Evolutionary conservation across 2,888 invertebrate genomes (phyloP).

Genomic region (Anaspis maculata): DNA sequence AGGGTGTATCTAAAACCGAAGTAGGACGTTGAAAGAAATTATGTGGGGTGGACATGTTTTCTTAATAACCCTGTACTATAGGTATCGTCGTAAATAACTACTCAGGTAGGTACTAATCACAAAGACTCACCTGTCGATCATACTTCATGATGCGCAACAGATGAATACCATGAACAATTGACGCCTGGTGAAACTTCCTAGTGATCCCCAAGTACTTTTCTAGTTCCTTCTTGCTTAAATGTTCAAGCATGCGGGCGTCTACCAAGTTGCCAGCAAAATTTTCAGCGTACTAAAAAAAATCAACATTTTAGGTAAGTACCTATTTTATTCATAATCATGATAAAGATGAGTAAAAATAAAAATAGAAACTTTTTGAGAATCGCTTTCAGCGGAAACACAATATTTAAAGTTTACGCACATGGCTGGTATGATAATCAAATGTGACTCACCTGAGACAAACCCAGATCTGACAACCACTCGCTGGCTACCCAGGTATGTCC

Average conservation of each 20-base stretch:
- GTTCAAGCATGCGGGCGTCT: conserved; percentile 88
- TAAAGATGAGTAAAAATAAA: too few relatives aligned
- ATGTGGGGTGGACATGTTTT: too few relatives aligned
- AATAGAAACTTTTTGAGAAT: too few relatives aligned
- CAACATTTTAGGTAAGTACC: background rate
- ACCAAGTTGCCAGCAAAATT: conserved; percentile 83
- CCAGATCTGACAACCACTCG: conserved; percentile 88
- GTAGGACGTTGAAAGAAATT: too few relatives aligned
- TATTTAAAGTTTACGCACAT: too few relatives aligned
- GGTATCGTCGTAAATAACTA: too few relatives aligned
- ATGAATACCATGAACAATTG: conserved; percentile 89
- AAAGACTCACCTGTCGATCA: conserved; percentile 77
- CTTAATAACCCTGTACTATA: too few relatives aligned
- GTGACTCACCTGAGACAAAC: conserved; percentile 61
- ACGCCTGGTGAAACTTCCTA: conserved; percentile 89
- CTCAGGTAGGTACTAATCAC: too few relatives aligned
- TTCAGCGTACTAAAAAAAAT: conserved; percentile 65
- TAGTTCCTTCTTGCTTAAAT: conserved; percentile 86
- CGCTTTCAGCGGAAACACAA: too few relatives aligned
- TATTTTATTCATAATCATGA: too few relatives aligned
- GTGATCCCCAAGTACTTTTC: conserved; percentile 90
- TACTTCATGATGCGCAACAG: conserved; percentile 86
- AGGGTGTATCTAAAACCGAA: too few relatives aligned
- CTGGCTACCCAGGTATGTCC: conserved; percentile 91
- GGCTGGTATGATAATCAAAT: background rate